Conservation (phyloP, 2,113 vertebrate species). For the Cyprinodon brontotheroides region DNA sequence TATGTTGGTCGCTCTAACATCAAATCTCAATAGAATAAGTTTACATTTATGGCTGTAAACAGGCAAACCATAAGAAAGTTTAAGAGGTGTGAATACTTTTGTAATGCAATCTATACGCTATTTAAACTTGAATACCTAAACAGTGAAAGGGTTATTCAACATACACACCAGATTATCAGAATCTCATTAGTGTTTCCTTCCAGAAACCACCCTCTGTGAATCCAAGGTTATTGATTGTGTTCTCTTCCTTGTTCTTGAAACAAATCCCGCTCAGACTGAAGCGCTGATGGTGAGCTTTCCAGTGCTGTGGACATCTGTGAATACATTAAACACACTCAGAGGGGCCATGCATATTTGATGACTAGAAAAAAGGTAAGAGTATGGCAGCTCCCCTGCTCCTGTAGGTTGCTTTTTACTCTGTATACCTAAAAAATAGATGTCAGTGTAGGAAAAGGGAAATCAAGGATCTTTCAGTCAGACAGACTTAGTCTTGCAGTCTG, state of each 20-base stretch:
- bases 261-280: constrained; percentile 29
- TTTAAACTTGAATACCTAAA: neutral
- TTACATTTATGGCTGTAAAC: neutral
- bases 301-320: constrained; percentile 50
- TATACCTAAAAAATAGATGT: neutral
- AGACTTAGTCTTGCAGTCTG: neutral
- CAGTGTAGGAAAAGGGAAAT: constrained; percentile 1
- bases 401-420: constrained; percentile 13
- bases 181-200: constrained; percentile 13
- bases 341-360: constrained; percentile 73
- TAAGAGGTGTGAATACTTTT: neutral
- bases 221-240: constrained; percentile 64
- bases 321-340: constrained; percentile 62
- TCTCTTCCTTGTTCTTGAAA: constrained; percentile 38
- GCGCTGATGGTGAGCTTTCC: constrained; percentile 66
- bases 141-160: neutral
- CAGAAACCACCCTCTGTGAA: constrained; percentile 21
- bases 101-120: neutral
- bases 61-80: neutral
- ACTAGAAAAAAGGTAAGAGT: constrained; percentile 52
- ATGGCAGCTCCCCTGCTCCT: constrained; percentile 13
- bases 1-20: too few relatives aligned
- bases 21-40: neutral
- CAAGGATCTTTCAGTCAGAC: too few relatives aligned
- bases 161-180: neutral